Percentiles rank a stretch among this genome's conserved stretches.
phyloP scores from a whole-genome alignment of 2,888 invertebrate genomes.

The Marronus borbonicus region DNA sequence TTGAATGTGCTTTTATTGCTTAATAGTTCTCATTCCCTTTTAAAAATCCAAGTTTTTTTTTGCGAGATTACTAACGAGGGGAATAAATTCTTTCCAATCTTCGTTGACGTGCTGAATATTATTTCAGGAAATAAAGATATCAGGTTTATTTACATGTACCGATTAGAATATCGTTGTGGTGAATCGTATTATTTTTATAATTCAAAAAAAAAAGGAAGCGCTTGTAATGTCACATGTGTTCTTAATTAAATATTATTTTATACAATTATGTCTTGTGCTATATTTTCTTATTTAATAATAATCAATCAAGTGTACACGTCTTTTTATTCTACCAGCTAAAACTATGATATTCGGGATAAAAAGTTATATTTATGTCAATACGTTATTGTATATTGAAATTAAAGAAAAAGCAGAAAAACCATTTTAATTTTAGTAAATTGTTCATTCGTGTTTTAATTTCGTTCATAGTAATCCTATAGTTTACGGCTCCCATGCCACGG shows the following conservation, averaged over 20 bases:
- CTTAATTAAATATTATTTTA: conserved; percentile 38
- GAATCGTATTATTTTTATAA: conserved; percentile 39
- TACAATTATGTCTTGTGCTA: conserved; percentile 41
- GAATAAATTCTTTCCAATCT: background rate
- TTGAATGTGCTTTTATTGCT: too few relatives aligned
- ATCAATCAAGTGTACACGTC: background rate
- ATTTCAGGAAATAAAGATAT: conserved; percentile 1
- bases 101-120: background rate
- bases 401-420: too few relatives aligned
- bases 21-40: too few relatives aligned
- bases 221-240: conserved; percentile 32
- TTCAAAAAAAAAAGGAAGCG: conserved; percentile 13
- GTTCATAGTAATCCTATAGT: too few relatives aligned
- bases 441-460: too few relatives aligned
- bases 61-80: background rate
- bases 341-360: background rate
- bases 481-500: too few relatives aligned
- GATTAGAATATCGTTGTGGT: conserved; percentile 11
- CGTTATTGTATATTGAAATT: too few relatives aligned
- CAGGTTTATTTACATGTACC: conserved; percentile 18
- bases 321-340: too few relatives aligned
- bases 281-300: conserved; percentile 45
- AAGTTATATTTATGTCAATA: too few relatives aligned
- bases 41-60: background rate
- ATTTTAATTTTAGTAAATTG: too few relatives aligned